Evolutionary conservation across 2,113 vertebrate species (phyloP).

Genomic region (Clarias magur): DNA sequence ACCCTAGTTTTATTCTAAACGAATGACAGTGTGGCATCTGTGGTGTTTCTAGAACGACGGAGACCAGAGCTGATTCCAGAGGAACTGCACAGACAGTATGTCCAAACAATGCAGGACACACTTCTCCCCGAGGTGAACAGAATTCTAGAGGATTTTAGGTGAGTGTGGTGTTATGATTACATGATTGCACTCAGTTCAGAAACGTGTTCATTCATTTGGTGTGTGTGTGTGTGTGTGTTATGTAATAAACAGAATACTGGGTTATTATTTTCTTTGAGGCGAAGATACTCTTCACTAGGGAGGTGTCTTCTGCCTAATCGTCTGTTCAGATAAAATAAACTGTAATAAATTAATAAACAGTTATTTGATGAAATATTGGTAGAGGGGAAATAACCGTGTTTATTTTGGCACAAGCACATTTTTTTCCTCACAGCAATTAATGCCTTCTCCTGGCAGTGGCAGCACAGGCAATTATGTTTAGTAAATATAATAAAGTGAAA

Average conservation of each 20-base stretch:
- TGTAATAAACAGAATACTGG: neutral
- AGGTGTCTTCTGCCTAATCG: neutral
- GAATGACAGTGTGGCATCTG: neutral
- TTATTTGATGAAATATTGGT: neutral
- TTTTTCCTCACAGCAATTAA: neutral
- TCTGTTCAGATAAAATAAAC: neutral
- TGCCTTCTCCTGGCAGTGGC: neutral
- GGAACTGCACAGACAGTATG: constrained; percentile 86
- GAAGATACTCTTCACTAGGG: neutral
- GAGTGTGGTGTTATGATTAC: constrained; percentile 27
- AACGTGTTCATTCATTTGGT: neutral
- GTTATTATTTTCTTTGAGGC: neutral
- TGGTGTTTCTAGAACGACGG: constrained; percentile 78
- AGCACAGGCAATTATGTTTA: neutral
- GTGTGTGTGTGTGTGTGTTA: too few relatives aligned
- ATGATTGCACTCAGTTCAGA: neutral
- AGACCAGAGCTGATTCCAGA: constrained; percentile 90
- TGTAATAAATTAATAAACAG: neutral
- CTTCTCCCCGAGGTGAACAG: constrained; percentile 85
- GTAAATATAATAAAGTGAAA: neutral
- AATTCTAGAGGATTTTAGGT: constrained; percentile 96
- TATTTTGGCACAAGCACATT: neutral
- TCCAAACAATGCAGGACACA: constrained; percentile 83
- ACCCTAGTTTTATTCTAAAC: neutral
- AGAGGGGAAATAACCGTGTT: neutral